phyloP scores from a whole-genome alignment of 2,888 invertebrate species.

The Pyrgus malvae region DNA sequence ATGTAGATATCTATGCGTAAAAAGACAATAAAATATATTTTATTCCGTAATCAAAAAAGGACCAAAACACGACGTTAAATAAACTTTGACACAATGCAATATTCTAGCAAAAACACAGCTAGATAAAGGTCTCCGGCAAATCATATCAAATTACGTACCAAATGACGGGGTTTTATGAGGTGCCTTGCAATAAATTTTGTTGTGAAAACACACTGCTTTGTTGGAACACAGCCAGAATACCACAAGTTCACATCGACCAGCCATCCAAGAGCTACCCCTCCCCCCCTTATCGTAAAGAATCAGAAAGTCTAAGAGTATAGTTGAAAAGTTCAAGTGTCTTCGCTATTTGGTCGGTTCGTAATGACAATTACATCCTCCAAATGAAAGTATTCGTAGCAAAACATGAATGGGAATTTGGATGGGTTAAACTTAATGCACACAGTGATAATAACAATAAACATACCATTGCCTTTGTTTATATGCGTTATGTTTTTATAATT shows the following conservation, averaged over 20 bases:
- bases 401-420: slow-evolving; percentile 18
- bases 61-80: background rate
- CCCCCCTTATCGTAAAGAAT: background rate
- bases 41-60: too few relatives aligned
- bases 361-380: slow-evolving; percentile 26
- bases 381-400: slow-evolving; percentile 20
- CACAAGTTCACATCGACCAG: slow-evolving; percentile 35
- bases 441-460: slow-evolving; percentile 7
- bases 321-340: slow-evolving; percentile 7
- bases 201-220: slow-evolving; percentile 47
- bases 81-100: slow-evolving; percentile 1
- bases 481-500: too few relatives aligned
- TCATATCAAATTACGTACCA: slow-evolving; percentile 43
- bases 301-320: background rate
- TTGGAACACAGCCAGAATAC: slow-evolving; percentile 47
- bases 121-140: slow-evolving; percentile 30
- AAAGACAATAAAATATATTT: too few relatives aligned
- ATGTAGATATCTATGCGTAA: too few relatives aligned
- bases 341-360: slow-evolving; percentile 18
- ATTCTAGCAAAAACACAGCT: slow-evolving; percentile 18
- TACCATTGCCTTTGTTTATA: too few relatives aligned
- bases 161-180: slow-evolving; percentile 45
- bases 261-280: slow-evolving; percentile 21
- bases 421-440: slow-evolving; percentile 5
- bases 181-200: slow-evolving; percentile 47